Conservation (phyloP, 2,113 vertebrate genomes). For the Agelaius tricolor region DNA sequence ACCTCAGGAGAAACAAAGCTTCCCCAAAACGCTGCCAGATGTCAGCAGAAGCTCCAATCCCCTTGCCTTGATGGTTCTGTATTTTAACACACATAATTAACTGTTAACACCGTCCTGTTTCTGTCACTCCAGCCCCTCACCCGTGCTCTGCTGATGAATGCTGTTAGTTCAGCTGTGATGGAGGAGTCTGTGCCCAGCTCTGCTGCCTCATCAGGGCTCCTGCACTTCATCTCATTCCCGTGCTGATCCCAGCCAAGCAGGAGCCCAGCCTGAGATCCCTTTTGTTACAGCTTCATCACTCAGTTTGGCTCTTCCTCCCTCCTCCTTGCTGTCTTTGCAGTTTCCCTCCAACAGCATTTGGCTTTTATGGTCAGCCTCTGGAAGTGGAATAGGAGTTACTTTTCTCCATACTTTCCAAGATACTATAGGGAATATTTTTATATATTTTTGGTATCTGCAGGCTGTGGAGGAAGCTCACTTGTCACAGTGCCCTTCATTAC, state of each 20-base stretch:
- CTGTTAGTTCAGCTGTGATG: background rate
- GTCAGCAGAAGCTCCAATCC: background rate
- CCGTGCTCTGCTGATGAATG: background rate
- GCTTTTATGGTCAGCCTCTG: background rate
- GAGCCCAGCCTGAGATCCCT: background rate
- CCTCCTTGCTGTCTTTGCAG: background rate
- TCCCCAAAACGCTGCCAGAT: slow-evolving; percentile 19
- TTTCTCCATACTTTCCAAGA: background rate
- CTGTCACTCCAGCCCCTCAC: background rate
- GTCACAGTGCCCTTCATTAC: background rate
- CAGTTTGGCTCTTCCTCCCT: background rate
- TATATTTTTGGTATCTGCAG: background rate
- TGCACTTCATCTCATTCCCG: background rate
- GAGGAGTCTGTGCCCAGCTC: background rate
- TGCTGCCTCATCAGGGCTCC: background rate
- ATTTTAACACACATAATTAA: background rate
- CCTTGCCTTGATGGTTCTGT: background rate
- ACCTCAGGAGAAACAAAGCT: background rate
- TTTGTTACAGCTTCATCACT: background rate
- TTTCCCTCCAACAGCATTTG: background rate
- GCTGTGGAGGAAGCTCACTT: background rate
- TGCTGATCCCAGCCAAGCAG: background rate
- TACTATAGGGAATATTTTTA: background rate
- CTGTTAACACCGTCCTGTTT: background rate
- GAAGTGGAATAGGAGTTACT: background rate